Conservation (phyloP, 2,797 vertebrate genomes). For the Lepus townsendii region DNA sequence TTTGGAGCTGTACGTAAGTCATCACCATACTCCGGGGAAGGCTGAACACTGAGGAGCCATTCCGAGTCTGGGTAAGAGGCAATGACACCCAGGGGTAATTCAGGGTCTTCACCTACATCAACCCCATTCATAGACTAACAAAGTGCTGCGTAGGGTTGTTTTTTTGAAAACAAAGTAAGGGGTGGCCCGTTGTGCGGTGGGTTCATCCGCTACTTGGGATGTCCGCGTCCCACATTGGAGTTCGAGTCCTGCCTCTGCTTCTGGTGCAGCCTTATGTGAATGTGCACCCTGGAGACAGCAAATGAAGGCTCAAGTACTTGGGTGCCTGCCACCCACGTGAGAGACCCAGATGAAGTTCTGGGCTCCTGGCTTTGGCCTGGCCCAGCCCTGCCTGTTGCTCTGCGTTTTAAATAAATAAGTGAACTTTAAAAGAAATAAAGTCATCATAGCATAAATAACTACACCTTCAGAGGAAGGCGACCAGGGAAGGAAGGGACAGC, state of each 20-base stretch:
- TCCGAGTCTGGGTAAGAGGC: neutral
- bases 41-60: neutral
- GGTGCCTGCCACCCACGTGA: too few relatives aligned
- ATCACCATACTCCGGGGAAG: neutral
- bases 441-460: neutral
- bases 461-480: neutral
- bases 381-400: too few relatives aligned
- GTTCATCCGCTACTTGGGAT: too few relatives aligned
- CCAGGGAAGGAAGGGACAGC: neutral
- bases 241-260: too few relatives aligned
- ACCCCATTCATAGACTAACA: neutral
- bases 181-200: too few relatives aligned
- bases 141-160: neutral
- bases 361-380: too few relatives aligned
- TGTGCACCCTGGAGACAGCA: too few relatives aligned
- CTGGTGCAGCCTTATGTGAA: too few relatives aligned
- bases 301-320: too few relatives aligned
- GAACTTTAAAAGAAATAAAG: neutral
- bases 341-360: too few relatives aligned
- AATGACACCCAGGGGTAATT: slow-evolving; percentile 43
- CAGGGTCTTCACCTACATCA: slow-evolving; percentile 4
- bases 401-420: too few relatives aligned
- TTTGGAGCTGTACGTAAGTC: neutral
- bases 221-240: too few relatives aligned
- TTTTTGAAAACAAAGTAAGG: neutral